Conservation (phyloP, 2,888 invertebrate genomes). For the Pheosia tremula region DNA sequence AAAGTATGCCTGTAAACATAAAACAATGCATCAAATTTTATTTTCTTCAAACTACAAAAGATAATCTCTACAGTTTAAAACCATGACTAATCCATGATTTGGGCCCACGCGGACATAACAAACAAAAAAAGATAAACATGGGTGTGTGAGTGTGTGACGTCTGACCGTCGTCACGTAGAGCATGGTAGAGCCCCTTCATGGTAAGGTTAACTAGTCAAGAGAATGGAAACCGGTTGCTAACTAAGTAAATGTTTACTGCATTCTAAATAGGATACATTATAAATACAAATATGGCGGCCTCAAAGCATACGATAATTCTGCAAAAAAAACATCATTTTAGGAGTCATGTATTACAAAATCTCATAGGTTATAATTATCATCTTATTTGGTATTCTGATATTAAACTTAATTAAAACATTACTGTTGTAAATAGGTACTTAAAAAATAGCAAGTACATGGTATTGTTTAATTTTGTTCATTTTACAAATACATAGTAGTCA, state of each 20-base stretch:
- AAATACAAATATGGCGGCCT: not conserved
- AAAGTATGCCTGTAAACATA: too few species aligned
- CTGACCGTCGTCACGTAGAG: slow-evolving; percentile 20
- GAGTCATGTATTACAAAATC: not conserved
- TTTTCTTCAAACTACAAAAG: too few species aligned
- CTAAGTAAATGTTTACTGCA: slow-evolving; percentile 22
- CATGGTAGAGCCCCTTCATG: slow-evolving; percentile 11
- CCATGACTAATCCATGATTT: not conserved
- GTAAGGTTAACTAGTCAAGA: slow-evolving; percentile 35
- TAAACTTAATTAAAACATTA: too few species aligned
- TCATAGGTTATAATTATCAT: too few species aligned
- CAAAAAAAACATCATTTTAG: not conserved
- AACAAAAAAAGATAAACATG: slow-evolving; percentile 10
- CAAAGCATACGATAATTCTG: not conserved
- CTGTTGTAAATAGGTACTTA: too few species aligned
- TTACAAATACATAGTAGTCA: not conserved
- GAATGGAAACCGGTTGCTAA: slow-evolving; percentile 37
- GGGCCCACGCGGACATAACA: slow-evolving; percentile 17
- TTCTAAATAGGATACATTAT: not conserved
- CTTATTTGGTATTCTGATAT: too few species aligned
- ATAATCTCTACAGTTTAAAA: too few species aligned
- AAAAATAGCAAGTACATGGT: not conserved
- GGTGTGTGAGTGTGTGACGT: slow-evolving; percentile 15
- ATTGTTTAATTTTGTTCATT: not conserved
- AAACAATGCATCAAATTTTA: too few species aligned